Conservation (phyloP, 2,888 invertebrate genomes). For the Caenorhabditis sulstoni region DNA sequence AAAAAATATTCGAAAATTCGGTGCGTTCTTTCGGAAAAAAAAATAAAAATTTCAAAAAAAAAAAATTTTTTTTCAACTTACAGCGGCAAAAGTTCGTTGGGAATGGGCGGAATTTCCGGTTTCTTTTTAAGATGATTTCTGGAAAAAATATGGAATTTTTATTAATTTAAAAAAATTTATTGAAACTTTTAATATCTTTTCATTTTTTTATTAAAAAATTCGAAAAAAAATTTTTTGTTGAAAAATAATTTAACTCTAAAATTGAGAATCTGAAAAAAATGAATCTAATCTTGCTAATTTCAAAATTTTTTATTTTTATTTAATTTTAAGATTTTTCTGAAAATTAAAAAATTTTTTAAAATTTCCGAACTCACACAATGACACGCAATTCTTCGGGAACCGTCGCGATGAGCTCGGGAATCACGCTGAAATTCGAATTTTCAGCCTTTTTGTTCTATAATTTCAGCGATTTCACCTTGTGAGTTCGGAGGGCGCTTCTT, state of each 20-base stretch:
- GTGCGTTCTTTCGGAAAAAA: conserved; percentile 15
- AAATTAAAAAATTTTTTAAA: background rate
- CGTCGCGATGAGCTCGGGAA: no score
- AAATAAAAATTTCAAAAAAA: conserved; percentile 8
- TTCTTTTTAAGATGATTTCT: conserved; percentile 13
- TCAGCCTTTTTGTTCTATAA: background rate
- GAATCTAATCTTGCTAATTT: background rate
- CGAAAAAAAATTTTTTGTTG: no score
- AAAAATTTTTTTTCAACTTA: conserved; percentile 16
- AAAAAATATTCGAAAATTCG: background rate
- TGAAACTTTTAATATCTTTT: background rate
- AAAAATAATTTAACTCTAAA: no score
- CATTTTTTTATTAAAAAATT: background rate
- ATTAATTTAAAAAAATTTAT: no score
- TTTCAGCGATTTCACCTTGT: background rate
- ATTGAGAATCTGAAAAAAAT: no score
- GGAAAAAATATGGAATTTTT: background rate
- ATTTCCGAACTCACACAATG: no score
- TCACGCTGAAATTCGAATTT: background rate
- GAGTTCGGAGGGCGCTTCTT: conserved; percentile 1
- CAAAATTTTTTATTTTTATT: no score
- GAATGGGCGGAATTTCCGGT: conserved; percentile 24
- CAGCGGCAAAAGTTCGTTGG: conserved; percentile 39
- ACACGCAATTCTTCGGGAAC: no score
- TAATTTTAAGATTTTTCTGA: no score